Evolutionary conservation across 2,888 invertebrate genomes (phyloP), one percentile per base, ranked within the genome.

Genomic region (Pachymerium ferrugineum): DNA sequence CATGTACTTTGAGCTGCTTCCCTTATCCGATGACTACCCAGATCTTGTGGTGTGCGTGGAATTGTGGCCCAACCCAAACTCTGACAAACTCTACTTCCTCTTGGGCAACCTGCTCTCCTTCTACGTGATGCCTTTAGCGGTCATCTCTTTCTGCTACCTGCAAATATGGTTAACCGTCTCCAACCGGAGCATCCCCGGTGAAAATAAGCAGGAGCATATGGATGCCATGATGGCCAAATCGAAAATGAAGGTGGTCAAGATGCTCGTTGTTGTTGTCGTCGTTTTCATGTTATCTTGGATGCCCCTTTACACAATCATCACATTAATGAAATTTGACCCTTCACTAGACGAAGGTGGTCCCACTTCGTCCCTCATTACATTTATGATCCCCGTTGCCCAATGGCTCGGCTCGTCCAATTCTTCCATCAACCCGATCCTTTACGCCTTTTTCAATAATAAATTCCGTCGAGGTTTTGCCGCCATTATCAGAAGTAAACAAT

Each of bases 361-460:
- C 30, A 47, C 33, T 1, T 76, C 78, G 28, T 76, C 78, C 47
- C 33, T 78, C 1, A 74, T 79, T 0, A 73, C 76, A 19, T 77
- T 78, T 1, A 89, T 91, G 1, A 91, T 92, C 19, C 96, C 96
- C 3, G 87, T 96, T 72, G 94, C 93, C 4, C 95, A 93, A 82
- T 94, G 93, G 93, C 85, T 97, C 69, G 96, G 96, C 1, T 90
- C 94, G 0, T 93, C 94, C 19, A 97, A 97, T 83, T 94, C 94
- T 22, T 95, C 95, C 86, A 94, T 96, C 80, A 97, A 97, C 83
- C 96, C 96, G 0, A 90, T 97, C 76, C 86, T 97, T 74, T 95
- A 96, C 83, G 94, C 94, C 1, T 95, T 94, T 84, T 94, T 96
- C 84, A 96, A 96, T 83, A 93, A 93, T 82, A 95, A 96, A 82